Percentiles rank a stretch among this genome's conserved stretches.
These are phyloP conservation scores for Catajapyx aquilonaris DNA, from an alignment of 1,140 invertebrate species.

Conservation along the genomic window DNA sequence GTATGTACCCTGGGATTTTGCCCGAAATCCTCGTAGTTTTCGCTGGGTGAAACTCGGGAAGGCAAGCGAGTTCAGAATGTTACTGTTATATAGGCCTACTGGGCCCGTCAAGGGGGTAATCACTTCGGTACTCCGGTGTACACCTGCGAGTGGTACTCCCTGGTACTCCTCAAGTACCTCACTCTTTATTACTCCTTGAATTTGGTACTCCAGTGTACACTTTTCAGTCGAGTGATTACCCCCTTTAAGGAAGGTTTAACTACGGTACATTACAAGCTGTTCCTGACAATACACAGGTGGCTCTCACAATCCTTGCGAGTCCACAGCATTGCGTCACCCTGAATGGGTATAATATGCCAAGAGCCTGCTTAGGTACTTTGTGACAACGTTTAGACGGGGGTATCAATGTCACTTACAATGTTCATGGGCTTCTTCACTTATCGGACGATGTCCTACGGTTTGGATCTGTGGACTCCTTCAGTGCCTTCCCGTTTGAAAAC, in stretches of 20 bases:
- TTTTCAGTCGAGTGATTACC: no score
- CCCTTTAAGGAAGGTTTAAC: constrained; percentile 5
- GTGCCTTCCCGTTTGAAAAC: constrained; percentile 21
- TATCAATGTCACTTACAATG: constrained; percentile 21
- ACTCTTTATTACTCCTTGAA: no score
- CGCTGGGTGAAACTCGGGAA: constrained; percentile 8
- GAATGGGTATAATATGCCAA: constrained; percentile 13
- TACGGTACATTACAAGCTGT: constrained; percentile 3
- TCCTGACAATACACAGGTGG: constrained; percentile 10
- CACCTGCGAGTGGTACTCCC: no score
- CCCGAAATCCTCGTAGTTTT: constrained; percentile 6
- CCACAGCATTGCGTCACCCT: neutral
- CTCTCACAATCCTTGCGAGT: constrained; percentile 9
- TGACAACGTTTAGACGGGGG: constrained; percentile 10
- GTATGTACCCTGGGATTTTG: constrained; percentile 9
- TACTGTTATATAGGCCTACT: constrained; percentile 12
- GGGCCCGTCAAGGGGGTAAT: constrained; percentile 8
- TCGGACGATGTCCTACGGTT: constrained; percentile 16
- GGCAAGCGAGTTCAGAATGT: constrained; percentile 9
- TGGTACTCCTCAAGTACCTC: no score
- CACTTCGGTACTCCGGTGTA: no score
- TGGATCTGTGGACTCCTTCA: constrained; percentile 17
- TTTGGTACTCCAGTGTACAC: no score
- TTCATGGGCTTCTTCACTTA: constrained; percentile 19
- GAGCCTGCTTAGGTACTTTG: constrained; percentile 16